phyloP scores from a whole-genome alignment of 2,797 vertebrate species.

The Diceros bicornis region DNA sequence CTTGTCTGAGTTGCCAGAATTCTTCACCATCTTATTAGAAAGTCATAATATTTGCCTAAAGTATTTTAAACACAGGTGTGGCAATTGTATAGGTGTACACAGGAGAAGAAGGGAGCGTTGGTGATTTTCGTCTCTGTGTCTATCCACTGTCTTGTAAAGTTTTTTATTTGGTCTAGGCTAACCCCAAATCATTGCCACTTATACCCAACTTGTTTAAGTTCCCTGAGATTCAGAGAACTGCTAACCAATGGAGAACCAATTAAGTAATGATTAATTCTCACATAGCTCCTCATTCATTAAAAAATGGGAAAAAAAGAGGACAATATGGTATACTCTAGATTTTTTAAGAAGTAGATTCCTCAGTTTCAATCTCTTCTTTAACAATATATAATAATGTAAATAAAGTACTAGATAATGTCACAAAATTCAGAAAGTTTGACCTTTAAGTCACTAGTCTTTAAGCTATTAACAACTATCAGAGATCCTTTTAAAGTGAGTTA shows the following conservation, averaged over 20 bases:
- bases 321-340: not conserved
- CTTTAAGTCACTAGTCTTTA: not conserved
- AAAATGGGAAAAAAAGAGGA: not conserved
- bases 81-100: not conserved
- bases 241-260: not conserved
- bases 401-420: not conserved
- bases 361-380: not conserved
- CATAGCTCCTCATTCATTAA: not conserved
- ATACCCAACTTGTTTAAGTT: not conserved
- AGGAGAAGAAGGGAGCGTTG: not conserved
- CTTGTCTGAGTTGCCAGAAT: not conserved
- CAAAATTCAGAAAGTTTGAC: not conserved
- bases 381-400: not conserved
- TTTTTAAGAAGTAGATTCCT: not conserved
- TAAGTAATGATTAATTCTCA: not conserved
- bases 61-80: not conserved
- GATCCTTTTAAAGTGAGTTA: not conserved
- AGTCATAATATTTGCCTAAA: not conserved
- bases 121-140: not conserved
- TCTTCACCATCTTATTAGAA: not conserved
- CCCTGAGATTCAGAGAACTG: not conserved
- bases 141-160: not conserved
- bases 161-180: not conserved
- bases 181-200: not conserved
- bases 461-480: not conserved